phyloP scores from a whole-genome alignment of 1,140 invertebrate species.

The Carposina sasakii region DNA sequence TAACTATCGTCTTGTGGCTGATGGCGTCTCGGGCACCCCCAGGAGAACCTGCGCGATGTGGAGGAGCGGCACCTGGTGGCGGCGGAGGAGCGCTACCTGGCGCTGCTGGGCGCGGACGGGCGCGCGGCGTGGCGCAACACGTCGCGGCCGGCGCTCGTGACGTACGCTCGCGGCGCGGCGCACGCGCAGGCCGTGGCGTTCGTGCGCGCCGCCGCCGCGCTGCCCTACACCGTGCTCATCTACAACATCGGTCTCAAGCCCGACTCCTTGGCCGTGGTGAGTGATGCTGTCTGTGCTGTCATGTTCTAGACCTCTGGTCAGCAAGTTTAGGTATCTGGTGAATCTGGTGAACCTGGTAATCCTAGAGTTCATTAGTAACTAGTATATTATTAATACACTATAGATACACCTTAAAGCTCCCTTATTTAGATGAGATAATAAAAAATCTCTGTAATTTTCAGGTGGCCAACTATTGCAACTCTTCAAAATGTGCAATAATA shows the following conservation, averaged over 20 bases:
- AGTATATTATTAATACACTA: too few species aligned
- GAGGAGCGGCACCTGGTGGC: slow-evolving; percentile 81
- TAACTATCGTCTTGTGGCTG: too few species aligned
- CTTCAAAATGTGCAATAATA: slow-evolving; percentile 83
- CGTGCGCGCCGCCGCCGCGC: slow-evolving; percentile 81
- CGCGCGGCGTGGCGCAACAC: slow-evolving; percentile 72
- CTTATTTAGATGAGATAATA: too few species aligned
- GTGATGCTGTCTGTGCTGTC: slow-evolving; percentile 20
- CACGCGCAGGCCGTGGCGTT: slow-evolving; percentile 82
- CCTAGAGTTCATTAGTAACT: too few species aligned
- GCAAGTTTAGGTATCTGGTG: background rate
- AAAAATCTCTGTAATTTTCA: slow-evolving; percentile 32
- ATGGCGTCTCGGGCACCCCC: too few species aligned
- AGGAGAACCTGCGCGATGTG: slow-evolving; percentile 85
- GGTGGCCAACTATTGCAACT: slow-evolving; percentile 85
- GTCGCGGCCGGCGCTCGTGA: slow-evolving; percentile 76
- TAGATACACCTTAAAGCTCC: too few species aligned
- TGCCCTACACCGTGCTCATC: slow-evolving; percentile 85
- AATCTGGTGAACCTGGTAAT: too few species aligned
- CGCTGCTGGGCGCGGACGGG: slow-evolving; percentile 74
- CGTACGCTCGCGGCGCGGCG: slow-evolving; percentile 77
- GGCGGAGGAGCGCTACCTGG: slow-evolving; percentile 84
- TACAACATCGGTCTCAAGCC: slow-evolving; percentile 87
- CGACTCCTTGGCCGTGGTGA: slow-evolving; percentile 79
- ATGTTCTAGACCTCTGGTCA: background rate